A percentile compares a stretch with the other conserved stretches of the same genome.
Evolutionary conservation across 1,140 invertebrate genomes (phyloP).

Genomic region (Sycophila sp.): DNA sequence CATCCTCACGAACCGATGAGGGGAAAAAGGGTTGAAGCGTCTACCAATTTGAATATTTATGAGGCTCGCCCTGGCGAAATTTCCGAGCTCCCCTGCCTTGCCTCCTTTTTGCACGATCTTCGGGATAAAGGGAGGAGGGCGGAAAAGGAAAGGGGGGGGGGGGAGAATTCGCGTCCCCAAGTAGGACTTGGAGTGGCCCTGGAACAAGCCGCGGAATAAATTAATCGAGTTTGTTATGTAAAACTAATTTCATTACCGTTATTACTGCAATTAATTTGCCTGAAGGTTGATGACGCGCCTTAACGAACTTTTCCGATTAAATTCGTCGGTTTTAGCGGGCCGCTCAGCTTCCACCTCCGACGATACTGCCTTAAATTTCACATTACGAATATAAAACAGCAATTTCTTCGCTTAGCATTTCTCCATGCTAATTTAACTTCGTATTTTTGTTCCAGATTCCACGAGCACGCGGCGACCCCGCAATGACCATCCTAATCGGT

Average conservation of each 20-base stretch:
- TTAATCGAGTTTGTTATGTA: conserved; percentile 33
- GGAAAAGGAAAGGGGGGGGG: neutral
- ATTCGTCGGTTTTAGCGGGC: conserved; percentile 5
- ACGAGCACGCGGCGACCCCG: too few species aligned
- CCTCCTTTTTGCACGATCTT: conserved; percentile 19
- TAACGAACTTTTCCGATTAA: neutral
- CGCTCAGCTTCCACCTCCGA: neutral
- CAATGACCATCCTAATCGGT: too few species aligned
- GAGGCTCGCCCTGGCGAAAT: conserved; percentile 35
- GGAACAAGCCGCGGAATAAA: conserved; percentile 15
- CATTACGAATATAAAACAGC: too few species aligned
- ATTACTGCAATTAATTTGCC: conserved; percentile 30
- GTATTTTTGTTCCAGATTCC: too few species aligned
- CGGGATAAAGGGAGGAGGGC: too few species aligned
- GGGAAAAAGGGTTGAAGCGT: conserved; percentile 35
- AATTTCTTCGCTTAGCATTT: too few species aligned
- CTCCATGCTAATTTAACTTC: too few species aligned
- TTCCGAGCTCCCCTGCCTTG: neutral
- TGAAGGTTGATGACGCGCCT: neutral
- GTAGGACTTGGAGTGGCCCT: conserved; percentile 6
- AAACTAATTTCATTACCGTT: conserved; percentile 37
- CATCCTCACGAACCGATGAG: conserved; percentile 42
- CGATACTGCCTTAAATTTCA: too few species aligned
- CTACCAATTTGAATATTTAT: conserved; percentile 53
- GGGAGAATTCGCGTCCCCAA: neutral